Evolutionary conservation across 2,888 invertebrate genomes (phyloP).

Genomic region (Busseola fusca): DNA sequence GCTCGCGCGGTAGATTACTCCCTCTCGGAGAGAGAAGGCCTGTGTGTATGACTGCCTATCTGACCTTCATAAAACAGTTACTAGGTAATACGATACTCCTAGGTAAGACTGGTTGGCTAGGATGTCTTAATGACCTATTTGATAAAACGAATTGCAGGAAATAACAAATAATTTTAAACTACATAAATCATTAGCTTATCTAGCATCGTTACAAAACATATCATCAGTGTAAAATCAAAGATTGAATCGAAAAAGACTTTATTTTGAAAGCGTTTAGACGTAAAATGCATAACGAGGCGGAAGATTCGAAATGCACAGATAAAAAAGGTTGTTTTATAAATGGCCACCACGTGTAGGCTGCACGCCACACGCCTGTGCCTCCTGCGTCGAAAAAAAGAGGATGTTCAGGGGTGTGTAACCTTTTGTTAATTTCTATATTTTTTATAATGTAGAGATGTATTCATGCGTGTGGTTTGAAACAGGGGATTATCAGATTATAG

Average conservation of each 20-base stretch:
- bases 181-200: slow-evolving; percentile 37
- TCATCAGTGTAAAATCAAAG: slow-evolving; percentile 24
- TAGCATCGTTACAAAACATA: slow-evolving; percentile 24
- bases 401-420: slow-evolving; percentile 46
- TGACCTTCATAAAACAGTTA: too few species aligned
- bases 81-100: neutral
- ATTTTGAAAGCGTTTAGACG: slow-evolving; percentile 22
- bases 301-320: slow-evolving; percentile 7
- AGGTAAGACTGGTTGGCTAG: neutral
- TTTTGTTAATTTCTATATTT: slow-evolving; percentile 31
- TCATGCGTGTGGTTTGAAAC: neutral
- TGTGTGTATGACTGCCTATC: neutral
- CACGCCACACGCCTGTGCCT: slow-evolving; percentile 53
- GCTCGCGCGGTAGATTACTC: neutral
- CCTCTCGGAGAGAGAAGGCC: neutral
- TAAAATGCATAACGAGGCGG: slow-evolving; percentile 12
- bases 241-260: neutral
- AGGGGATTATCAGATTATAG: neutral
- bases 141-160: slow-evolving; percentile 27
- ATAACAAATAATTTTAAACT: slow-evolving; percentile 28
- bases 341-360: slow-evolving; percentile 60
- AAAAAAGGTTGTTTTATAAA: slow-evolving; percentile 49
- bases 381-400: slow-evolving; percentile 40
- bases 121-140: neutral
- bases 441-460: neutral